These are phyloP conservation scores for Uria aalge DNA, from an alignment of 2,113 vertebrate genomes.

Conservation along the genomic window DNA sequence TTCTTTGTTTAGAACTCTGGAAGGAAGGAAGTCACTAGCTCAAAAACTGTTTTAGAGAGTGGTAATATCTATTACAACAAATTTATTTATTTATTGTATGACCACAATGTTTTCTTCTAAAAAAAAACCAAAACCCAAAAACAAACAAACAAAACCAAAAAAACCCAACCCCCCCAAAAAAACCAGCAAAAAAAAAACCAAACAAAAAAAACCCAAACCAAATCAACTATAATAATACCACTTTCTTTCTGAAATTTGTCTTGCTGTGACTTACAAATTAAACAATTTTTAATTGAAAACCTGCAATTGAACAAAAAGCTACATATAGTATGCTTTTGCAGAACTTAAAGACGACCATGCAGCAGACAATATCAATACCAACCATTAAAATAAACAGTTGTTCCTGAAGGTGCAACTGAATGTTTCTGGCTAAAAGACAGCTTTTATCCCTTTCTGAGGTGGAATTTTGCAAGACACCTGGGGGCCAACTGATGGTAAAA, in stretches of 20 bases:
- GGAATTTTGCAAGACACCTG: background rate
- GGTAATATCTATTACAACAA: background rate
- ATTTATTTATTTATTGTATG: background rate
- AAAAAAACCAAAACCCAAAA: background rate
- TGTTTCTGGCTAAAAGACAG: background rate
- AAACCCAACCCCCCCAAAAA: no score
- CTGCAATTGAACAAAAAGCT: background rate
- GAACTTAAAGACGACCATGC: background rate
- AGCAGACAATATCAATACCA: background rate
- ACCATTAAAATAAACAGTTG: background rate
- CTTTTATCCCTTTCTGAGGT: background rate
- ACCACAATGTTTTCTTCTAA: background rate
- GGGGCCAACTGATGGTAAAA: background rate
- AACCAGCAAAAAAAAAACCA: no score
- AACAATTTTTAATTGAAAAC: background rate
- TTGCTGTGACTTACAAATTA: background rate
- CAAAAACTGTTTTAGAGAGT: background rate
- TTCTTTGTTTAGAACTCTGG: background rate
- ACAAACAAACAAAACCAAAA: no score
- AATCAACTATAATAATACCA: background rate
- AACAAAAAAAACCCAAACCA: no score
- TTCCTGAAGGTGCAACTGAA: background rate
- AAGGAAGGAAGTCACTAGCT: background rate
- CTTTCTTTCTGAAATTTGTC: background rate
- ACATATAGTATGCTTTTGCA: background rate